phyloP scores from a whole-genome alignment of 2,113 vertebrate genomes.

The Illadopsis cleaveri region DNA sequence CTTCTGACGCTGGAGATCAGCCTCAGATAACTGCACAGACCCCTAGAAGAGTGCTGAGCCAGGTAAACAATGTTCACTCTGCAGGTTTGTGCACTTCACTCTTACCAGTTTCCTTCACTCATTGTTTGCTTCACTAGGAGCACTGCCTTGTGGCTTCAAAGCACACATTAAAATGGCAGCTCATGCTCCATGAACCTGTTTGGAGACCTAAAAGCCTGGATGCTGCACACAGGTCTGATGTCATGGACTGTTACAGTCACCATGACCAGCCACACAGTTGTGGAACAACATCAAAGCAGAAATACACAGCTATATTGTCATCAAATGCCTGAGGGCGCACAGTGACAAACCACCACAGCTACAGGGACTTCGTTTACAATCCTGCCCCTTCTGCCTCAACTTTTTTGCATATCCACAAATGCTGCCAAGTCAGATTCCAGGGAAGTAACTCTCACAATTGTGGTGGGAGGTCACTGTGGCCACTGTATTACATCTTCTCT shows the following conservation, averaged over 20 bases:
- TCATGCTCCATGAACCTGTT: not conserved
- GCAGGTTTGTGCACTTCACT: not conserved
- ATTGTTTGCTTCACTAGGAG: not conserved
- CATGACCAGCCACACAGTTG: not conserved
- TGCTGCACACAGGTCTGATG: not conserved
- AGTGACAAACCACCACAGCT: not conserved
- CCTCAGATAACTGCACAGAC: not conserved
- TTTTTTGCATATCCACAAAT: not conserved
- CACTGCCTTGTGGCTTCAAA: not conserved
- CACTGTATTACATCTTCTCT: not conserved
- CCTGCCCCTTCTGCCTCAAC: not conserved
- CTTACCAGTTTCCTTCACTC: not conserved
- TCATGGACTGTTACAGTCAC: not conserved
- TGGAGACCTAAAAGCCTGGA: not conserved
- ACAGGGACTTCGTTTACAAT: not conserved
- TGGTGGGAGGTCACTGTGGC: not conserved
- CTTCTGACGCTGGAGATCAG: not conserved
- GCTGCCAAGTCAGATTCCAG: not conserved
- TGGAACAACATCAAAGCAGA: not conserved
- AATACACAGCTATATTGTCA: not conserved
- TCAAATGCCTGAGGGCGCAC: fast-evolving
- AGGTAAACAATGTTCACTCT: not conserved
- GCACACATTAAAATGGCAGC: not conserved
- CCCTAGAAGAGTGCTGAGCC: not conserved
- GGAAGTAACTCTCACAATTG: not conserved